Conservation (phyloP, 2,797 vertebrate species). For the Forpus xanthops region DNA sequence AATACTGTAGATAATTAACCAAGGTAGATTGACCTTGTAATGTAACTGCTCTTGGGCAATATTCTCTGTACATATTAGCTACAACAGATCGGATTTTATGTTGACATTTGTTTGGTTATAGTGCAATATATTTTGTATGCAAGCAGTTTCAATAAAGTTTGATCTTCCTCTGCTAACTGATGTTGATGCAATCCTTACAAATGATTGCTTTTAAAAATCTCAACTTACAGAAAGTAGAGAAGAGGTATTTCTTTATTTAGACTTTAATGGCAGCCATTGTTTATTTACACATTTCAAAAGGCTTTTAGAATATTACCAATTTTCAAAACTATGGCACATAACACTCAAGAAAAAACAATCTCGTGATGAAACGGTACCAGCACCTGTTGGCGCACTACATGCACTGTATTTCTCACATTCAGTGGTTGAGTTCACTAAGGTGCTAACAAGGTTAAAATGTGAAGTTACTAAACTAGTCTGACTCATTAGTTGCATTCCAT, state of each 20-base stretch:
- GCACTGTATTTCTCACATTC: conserved; percentile 67
- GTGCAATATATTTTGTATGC: conserved; percentile 99
- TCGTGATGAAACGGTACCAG: conserved; percentile 58
- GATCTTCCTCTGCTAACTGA: conserved; percentile 91
- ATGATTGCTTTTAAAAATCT: conserved; percentile 79
- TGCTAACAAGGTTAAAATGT: conserved; percentile 79
- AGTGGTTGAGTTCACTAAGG: conserved; percentile 75
- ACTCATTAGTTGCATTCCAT: conserved; percentile 67
- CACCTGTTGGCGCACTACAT: conserved; percentile 59
- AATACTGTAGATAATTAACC: conserved; percentile 95
- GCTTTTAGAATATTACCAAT: conserved; percentile 47
- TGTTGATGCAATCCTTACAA: conserved; percentile 83
- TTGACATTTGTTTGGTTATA: conserved; percentile 99
- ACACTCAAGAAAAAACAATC: conserved; percentile 43
- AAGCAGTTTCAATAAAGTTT: conserved; percentile 99
- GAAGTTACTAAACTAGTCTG: conserved; percentile 68
- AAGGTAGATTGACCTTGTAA: conserved; percentile 95
- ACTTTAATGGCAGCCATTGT: conserved; percentile 68
- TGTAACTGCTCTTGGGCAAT: conserved; percentile 94
- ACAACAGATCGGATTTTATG: conserved; percentile 94
- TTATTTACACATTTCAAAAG: conserved; percentile 64
- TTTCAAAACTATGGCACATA: conserved; percentile 50
- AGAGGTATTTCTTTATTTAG: conserved; percentile 68
- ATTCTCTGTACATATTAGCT: conserved; percentile 97
- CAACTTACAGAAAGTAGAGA: conserved; percentile 60